Base-by-base conservation (phyloP, 1,140 invertebrate genomes). In the Zaprionus gabonicus region DNA sequence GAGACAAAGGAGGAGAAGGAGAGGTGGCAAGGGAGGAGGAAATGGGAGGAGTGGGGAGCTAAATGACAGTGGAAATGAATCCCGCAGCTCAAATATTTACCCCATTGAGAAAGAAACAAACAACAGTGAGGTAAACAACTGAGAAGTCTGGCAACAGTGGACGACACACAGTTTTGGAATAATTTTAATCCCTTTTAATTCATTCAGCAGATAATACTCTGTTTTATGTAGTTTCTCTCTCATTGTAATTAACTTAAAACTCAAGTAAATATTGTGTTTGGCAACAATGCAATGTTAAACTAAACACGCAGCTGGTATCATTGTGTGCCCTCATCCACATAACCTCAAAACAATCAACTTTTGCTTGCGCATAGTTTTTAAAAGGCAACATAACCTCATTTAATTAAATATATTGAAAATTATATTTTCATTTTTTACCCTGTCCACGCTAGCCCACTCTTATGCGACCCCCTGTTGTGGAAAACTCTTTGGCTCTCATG, bases 401-500 rank as follows among this genome's bases (percentile, higher is more conserved):
- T 62, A 57, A 63, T 63, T 70, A 57, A 70, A 62, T 69, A 44
- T 62, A 60, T 68, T 60, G 31, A 31, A 53, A 66, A 66, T 49
- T 25, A 46, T 56, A 31, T 56, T 12, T 62, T 5, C 53, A 15
- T 38, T 60, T 62, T 10, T 53, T 27, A 34, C 27, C 20, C 46
- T 7, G 15, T 13, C 38, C 38, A 3, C 36, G 4, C 27, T 27
- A 23, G 5, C 27, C 27, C 27, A 27, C 23, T 23, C 23, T 2
- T 23, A 2, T 23, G 23, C 23, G 27, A 17, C 28, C 20, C 44
- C 25, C 28, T 44, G 27, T 13, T 49, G 23, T 13, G 17, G 10
- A 28, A 41, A 38, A 53, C 51, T 63, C 51, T 63, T 70, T 62
- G 38, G 20, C 65, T 38, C 65, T 38, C 28, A 44, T 55, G 64